Percentiles rank a stretch among this genome's conserved stretches.
These are phyloP conservation scores for Lithophane ornitopus DNA, from an alignment of 2,888 invertebrate genomes.

Conservation along the genomic window DNA sequence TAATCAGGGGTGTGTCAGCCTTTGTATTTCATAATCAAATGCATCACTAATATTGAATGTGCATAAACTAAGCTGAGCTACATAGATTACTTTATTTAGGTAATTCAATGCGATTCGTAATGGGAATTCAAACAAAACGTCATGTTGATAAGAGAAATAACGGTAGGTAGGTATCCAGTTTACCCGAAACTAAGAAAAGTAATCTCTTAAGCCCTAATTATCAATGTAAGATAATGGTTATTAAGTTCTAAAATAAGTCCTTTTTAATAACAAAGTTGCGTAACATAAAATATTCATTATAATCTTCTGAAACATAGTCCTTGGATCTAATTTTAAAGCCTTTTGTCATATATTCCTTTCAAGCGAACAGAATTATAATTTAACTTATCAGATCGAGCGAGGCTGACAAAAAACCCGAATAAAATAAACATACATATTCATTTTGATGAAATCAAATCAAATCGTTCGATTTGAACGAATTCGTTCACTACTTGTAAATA, in stretches of 20 bases:
- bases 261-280: not conserved
- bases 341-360: constrained; percentile 34
- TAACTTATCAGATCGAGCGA: constrained; percentile 45
- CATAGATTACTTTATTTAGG: not conserved
- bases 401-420: constrained; percentile 42
- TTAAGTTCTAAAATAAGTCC: not conserved
- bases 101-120: not conserved
- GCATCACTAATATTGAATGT: constrained; percentile 75
- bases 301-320: constrained; percentile 1
- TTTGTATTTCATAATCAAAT: constrained; percentile 80
- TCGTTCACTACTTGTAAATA: constrained; percentile 46
- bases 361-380: constrained; percentile 37
- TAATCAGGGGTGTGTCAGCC: constrained; percentile 75
- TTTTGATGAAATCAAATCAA: constrained; percentile 46
- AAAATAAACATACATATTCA: constrained; percentile 45
- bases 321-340: not conserved
- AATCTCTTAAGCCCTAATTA: not conserved
- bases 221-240: not conserved
- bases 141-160: not conserved
- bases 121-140: not conserved
- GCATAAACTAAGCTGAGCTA: constrained; percentile 36
- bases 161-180: not conserved
- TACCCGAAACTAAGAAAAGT: not conserved
- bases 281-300: not conserved
- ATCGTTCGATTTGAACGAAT: constrained; percentile 45